Evolutionary conservation across 2,888 invertebrate species (phyloP).

Genomic region (Cataglyphis cursor): DNA sequence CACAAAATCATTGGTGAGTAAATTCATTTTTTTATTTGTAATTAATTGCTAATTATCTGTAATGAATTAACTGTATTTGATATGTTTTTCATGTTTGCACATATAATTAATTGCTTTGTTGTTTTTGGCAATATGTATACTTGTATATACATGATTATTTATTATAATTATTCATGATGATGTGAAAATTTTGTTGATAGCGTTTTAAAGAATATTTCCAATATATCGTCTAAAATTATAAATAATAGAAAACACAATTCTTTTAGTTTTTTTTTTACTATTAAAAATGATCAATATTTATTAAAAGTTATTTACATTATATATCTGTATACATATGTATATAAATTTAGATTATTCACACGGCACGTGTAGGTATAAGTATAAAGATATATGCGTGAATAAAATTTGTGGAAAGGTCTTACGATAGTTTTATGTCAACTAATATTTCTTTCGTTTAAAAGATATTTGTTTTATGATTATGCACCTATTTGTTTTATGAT

Average conservation of each 20-base stretch:
- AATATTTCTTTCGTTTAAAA: conserved; percentile 14
- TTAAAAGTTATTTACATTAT: neutral
- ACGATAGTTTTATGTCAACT: conserved; percentile 12
- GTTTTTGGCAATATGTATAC: neutral
- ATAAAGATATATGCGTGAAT: neutral
- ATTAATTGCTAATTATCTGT: neutral
- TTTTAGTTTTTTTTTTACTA: neutral
- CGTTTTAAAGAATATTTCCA: neutral
- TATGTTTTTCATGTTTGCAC: neutral
- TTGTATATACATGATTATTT: neutral
- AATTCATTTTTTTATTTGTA: neutral
- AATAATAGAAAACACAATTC: neutral
- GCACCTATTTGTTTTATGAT: conserved; percentile 21
- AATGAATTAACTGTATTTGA: neutral
- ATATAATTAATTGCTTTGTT: neutral
- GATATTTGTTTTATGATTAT: conserved; percentile 19
- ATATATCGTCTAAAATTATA: neutral
- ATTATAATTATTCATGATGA: neutral
- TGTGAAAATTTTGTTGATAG: neutral
- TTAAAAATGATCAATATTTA: neutral
- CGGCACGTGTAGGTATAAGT: neutral
- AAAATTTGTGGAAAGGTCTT: neutral
- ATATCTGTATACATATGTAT: neutral
- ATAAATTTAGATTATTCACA: neutral
- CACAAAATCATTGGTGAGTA: neutral